phyloP scores from a whole-genome alignment of 2,113 vertebrate genomes.

The rabbit (Oryctolagus cuniculus) region mOryCun1.1 NC_091434.1:27354501-27355000 shows the following conservation, averaged over 20 bases:
- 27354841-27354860: slow-evolving; percentile 20
- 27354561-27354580: slow-evolving; percentile 40
- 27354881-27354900: neutral
- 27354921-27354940: slow-evolving; percentile 77
- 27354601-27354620: slow-evolving; percentile 51
- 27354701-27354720: slow-evolving; percentile 7
- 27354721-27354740: slow-evolving; percentile 69
- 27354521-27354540: slow-evolving; percentile 1
- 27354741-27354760: slow-evolving; percentile 29
- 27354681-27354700: slow-evolving; percentile 59
- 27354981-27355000: slow-evolving; percentile 77
- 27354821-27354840: slow-evolving; percentile 41
- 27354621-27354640: slow-evolving; percentile 64
- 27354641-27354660: neutral
- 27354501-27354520: neutral
- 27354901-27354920: slow-evolving; percentile 62
- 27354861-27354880: slow-evolving; percentile 25
- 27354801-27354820: slow-evolving; percentile 60
- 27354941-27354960: slow-evolving; percentile 79
- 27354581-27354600: slow-evolving; percentile 15
- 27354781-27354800: slow-evolving; percentile 43
- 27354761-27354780: slow-evolving; percentile 32
- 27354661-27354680: slow-evolving; percentile 63
- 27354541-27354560: neutral
- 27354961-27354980: slow-evolving; percentile 81